Evolutionary conservation across 2,888 invertebrate species (phyloP).

Genomic region (Gasteruption jaculator): DNA sequence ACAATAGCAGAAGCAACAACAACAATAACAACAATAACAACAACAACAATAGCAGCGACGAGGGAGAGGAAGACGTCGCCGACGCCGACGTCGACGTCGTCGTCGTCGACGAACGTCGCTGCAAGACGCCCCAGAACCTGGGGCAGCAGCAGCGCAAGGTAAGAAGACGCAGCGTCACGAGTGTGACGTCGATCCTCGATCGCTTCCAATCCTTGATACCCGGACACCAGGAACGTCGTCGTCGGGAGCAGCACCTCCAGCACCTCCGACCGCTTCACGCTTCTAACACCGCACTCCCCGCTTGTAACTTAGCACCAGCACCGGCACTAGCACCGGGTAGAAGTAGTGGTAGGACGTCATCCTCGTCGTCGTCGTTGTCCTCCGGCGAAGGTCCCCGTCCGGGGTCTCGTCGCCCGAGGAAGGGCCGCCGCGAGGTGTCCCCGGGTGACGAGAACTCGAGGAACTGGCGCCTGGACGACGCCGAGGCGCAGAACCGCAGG

Average conservation of each 20-base stretch:
- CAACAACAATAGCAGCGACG: slow-evolving; percentile 9
- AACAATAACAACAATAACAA: slow-evolving; percentile 10
- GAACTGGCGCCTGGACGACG: slow-evolving; percentile 3
- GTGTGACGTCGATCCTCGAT: too few species aligned
- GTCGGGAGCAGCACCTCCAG: slow-evolving; percentile 22
- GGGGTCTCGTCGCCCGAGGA: too few species aligned
- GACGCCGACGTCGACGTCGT: slow-evolving; percentile 17
- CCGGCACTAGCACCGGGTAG: too few species aligned
- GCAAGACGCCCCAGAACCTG: too few species aligned
- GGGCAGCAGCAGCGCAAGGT: too few species aligned
- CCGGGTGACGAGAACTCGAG: background rate
- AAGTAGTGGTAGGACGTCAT: too few species aligned
- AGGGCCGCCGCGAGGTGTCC: slow-evolving; percentile 26
- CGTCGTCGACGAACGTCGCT: slow-evolving; percentile 10
- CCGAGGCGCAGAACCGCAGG: slow-evolving; percentile 33
- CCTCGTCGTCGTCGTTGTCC: too few species aligned
- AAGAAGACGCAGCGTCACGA: too few species aligned
- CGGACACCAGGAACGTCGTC: too few species aligned
- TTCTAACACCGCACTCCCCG: slow-evolving; percentile 26
- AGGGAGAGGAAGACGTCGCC: slow-evolving; percentile 22
- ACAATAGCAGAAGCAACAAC: slow-evolving; percentile 5
- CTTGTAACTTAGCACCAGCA: too few species aligned
- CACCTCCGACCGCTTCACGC: slow-evolving; percentile 31
- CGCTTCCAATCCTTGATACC: too few species aligned
- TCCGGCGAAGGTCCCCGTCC: too few species aligned